phyloP scores from a whole-genome alignment of 1,140 invertebrate genomes.

The Cydia fagiglandana region DNA sequence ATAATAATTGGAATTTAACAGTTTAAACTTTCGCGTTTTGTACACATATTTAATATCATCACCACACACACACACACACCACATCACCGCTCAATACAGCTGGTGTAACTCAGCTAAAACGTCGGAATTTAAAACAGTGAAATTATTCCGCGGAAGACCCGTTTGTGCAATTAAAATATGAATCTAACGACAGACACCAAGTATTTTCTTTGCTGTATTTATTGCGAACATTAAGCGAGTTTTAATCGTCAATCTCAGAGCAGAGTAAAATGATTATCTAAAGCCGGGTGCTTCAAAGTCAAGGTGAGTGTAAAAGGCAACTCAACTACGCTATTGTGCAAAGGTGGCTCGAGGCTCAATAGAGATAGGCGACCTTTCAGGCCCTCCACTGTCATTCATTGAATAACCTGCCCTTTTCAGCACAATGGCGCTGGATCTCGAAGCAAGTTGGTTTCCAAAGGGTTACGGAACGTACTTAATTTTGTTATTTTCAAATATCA shows the following conservation, averaged over 20 bases:
- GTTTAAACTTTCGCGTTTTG: too few species aligned
- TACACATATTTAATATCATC: too few species aligned
- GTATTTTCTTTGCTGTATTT: neutral
- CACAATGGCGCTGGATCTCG: conserved; percentile 46
- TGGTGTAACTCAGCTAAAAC: too few species aligned
- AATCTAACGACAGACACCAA: too few species aligned
- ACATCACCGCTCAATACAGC: too few species aligned
- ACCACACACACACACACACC: too few species aligned
- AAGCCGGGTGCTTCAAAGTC: conserved; percentile 10
- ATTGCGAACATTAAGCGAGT: neutral
- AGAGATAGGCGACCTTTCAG: conserved; percentile 58
- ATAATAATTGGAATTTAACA: too few species aligned
- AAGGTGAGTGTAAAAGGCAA: conserved; percentile 18
- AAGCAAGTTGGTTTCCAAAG: conserved; percentile 19
- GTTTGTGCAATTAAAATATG: too few species aligned
- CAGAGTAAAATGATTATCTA: conserved; percentile 21
- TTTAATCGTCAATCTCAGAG: neutral
- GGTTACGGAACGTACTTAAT: conserved; percentile 9
- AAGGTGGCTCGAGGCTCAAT: conserved; percentile 51
- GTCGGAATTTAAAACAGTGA: too few species aligned
- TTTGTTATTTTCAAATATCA: conserved; percentile 23
- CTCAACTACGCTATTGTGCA: conserved; percentile 51
- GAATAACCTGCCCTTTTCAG: conserved; percentile 57
- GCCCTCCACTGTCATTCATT: conserved; percentile 50
- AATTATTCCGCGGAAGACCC: too few species aligned